Percentiles rank a stretch among this genome's conserved stretches.
phyloP scores from a whole-genome alignment of 2,888 invertebrate species.

The Zygogramma bicolorata region DNA sequence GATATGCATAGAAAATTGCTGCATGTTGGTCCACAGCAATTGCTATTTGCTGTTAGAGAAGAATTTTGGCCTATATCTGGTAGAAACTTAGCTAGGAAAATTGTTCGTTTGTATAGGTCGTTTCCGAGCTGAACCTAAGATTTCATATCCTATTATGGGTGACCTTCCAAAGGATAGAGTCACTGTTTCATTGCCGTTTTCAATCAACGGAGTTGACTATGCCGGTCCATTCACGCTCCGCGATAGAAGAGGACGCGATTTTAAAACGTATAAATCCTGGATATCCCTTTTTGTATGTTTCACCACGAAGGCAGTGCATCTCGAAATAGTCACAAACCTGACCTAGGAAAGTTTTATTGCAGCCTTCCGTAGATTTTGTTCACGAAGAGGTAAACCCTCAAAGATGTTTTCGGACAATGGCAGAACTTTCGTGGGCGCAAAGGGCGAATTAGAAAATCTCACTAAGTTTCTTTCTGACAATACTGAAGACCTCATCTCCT shows the following conservation, averaged over 20 bases:
- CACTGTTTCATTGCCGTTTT: constrained; percentile 30
- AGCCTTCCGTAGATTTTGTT: constrained; percentile 46
- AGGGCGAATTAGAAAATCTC: constrained; percentile 21
- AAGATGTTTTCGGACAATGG: constrained; percentile 48
- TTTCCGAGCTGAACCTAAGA: constrained; percentile 29
- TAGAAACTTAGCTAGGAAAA: constrained; percentile 29
- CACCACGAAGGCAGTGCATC: constrained; percentile 46
- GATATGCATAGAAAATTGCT: too few species aligned
- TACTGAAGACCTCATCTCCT: too few species aligned
- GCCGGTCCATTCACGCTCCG: constrained; percentile 33
- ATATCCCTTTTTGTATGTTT: constrained; percentile 36
- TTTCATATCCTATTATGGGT: constrained; percentile 31
- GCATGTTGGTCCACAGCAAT: constrained; percentile 13
- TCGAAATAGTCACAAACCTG: constrained; percentile 48
- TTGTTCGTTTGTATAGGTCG: too few species aligned
- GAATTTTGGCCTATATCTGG: constrained; percentile 43
- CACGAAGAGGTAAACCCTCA: constrained; percentile 44
- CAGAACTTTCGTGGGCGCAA: constrained; percentile 43
- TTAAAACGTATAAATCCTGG: constrained; percentile 25
- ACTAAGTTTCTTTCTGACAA: background rate
- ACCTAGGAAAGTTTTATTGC: constrained; percentile 46
- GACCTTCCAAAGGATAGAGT: constrained; percentile 32
- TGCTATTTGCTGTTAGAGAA: constrained; percentile 39
- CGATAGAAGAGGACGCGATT: constrained; percentile 8
- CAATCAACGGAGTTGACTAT: constrained; percentile 33